Percentiles rank a stretch among this genome's conserved stretches.
Conservation (phyloP, 2,113 vertebrate genomes). For the Poeciliopsis prolifica region DNA sequence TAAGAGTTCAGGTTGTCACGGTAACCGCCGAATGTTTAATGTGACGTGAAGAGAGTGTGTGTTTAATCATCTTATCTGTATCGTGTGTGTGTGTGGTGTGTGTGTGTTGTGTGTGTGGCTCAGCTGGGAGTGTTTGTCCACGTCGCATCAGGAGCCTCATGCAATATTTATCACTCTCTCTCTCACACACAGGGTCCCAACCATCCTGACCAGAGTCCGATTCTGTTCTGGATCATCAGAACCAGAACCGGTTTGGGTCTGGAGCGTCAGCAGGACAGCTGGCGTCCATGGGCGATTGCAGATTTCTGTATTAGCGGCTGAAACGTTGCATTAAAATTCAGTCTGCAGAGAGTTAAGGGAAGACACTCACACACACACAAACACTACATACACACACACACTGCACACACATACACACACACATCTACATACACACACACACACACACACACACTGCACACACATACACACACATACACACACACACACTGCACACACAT, state of each 20-base stretch:
- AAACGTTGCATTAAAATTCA: conserved; percentile 3
- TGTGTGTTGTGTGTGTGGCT: too few species aligned
- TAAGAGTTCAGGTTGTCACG: conserved; percentile 38
- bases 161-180: conserved; percentile 54
- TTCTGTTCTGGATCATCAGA: neutral
- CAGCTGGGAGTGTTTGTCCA: conserved; percentile 8
- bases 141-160: conserved; percentile 56
- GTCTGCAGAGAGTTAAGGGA: neutral
- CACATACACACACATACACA: too few species aligned
- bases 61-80: conserved; percentile 43
- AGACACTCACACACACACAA: too few species aligned
- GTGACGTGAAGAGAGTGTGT: conserved; percentile 32
- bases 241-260: neutral
- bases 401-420: too few species aligned
- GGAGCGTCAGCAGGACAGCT: neutral
- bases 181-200: neutral
- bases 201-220: too few species aligned
- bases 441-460: too few species aligned
- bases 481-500: too few species aligned
- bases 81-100: too few species aligned
- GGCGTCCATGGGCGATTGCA: conserved; percentile 38
- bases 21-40: conserved; percentile 37
- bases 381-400: too few species aligned
- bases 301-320: conserved; percentile 35
- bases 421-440: too few species aligned